A percentile compares a stretch with the other conserved stretches of the same genome.
These are phyloP conservation scores for Philypnodon macrostomus DNA, from an alignment of 2,797 vertebrate genomes.

Conservation along the genomic window DNA sequence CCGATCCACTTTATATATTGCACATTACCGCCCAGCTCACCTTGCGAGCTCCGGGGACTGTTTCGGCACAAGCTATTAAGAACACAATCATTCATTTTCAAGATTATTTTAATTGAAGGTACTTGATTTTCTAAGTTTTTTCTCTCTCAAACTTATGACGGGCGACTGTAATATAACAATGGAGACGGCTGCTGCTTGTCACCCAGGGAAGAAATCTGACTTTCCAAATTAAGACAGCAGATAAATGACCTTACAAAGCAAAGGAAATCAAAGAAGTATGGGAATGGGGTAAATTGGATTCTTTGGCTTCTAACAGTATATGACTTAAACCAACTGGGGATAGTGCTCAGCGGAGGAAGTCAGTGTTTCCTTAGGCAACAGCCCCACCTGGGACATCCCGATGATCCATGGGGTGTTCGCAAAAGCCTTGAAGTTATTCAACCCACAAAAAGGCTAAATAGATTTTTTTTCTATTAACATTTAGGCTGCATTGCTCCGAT, in stretches of 20 bases:
- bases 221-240: slow-evolving; percentile 81
- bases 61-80: slow-evolving; percentile 66
- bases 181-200: slow-evolving; percentile 52
- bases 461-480: slow-evolving; percentile 86
- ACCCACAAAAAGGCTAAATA: slow-evolving; percentile 82
- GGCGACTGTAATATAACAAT: slow-evolving; percentile 66
- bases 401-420: slow-evolving; percentile 74
- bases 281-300: slow-evolving; percentile 78
- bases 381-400: slow-evolving; percentile 71
- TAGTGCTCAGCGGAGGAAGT: slow-evolving; percentile 74
- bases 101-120: slow-evolving; percentile 70
- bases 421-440: slow-evolving; percentile 85
- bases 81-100: slow-evolving; percentile 64
- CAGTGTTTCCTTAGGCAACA: slow-evolving; percentile 79
- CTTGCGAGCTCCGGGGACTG: slow-evolving; percentile 57
- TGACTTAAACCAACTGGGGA: slow-evolving; percentile 81
- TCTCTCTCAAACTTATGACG: slow-evolving; percentile 60
- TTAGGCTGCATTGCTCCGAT: slow-evolving; percentile 74
- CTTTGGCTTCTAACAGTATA: slow-evolving; percentile 77
- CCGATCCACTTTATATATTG: slow-evolving; percentile 59
- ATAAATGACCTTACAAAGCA: slow-evolving; percentile 80
- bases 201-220: slow-evolving; percentile 71
- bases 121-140: slow-evolving; percentile 50
- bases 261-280: slow-evolving; percentile 80
- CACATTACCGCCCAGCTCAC: slow-evolving; percentile 41